Base-by-base conservation (phyloP, 2,888 invertebrate species). In the Oithona nana region DNA sequence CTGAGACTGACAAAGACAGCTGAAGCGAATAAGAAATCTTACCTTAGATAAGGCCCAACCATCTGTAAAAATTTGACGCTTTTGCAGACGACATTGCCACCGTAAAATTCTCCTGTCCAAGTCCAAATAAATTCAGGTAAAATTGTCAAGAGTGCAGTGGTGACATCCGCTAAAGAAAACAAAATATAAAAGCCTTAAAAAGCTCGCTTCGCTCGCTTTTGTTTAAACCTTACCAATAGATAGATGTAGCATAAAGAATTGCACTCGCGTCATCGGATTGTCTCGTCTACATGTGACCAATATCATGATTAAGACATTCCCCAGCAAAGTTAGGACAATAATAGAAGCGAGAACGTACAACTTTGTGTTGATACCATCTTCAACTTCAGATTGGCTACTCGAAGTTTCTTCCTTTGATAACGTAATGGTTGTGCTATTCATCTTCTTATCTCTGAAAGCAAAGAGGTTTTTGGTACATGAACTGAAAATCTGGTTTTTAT, bases 11-110 rank as follows among this genome's bases (percentile, higher is more conserved):
- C n/a, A n/a, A n/a, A n/a, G n/a, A n/a, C n/a, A n/a, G n/a, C n/a
- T 16, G 11, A 39, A 39, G 39, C 11, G 50, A 49, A 49, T 49
- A 22, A n/a, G 22, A 20, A 20, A 20, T 26, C 26, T 54, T 54
- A 54, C 54, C 54, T 54, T 16, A 54, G 26, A 26, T 54, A 54
- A 24, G 54, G 54, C 13, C 54, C 54, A 20, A 54, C 26, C 54
- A 54, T 54, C 26, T 54, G 54, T 13, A 54, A 26, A 54, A 54
- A 54, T 26, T 54, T 54, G 54, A 54, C 54, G 20, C 24, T 26
- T 11, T 54, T 54, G 54, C 54, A 54, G 16, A 54, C 26, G 3
- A 24, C 2, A 26, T 20, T 54, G 20, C 54, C 54, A 16, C 54
- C 54, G 26, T 54, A 54, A 26, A 54, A 54, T 16, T 54, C 3